Percentiles rank a stretch among this genome's conserved stretches.
Conservation (phyloP, 2,888 invertebrate genomes). For the Agrochola circellaris region DNA sequence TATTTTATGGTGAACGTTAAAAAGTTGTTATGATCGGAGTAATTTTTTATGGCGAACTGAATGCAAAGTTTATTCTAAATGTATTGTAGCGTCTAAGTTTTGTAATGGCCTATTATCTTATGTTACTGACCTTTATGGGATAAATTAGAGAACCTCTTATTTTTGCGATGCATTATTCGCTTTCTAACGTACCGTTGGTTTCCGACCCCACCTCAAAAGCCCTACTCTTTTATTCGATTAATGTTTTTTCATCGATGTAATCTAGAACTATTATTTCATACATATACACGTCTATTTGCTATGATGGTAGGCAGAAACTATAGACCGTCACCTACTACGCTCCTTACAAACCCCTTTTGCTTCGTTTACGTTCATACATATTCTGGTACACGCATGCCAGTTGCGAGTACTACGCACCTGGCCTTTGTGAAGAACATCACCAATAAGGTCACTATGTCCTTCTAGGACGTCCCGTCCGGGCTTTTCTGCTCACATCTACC, state of each 20-base stretch:
- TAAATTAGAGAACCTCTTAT: neutral
- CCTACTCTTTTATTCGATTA: too few species aligned
- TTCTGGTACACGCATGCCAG: neutral
- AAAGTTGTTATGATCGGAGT: constrained; percentile 67
- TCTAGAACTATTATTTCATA: neutral
- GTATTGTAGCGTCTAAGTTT: neutral
- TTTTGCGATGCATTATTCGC: neutral
- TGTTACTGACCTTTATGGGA: neutral
- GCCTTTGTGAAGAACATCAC: neutral
- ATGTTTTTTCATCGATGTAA: neutral
- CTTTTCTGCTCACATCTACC: neutral
- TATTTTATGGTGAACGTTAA: constrained; percentile 71
- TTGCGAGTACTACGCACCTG: neutral
- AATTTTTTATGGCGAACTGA: constrained; percentile 55
- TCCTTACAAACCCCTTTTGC: neutral
- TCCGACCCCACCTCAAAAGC: neutral
- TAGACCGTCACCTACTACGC: neutral
- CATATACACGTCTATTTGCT: neutral
- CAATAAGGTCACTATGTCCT: neutral
- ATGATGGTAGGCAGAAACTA: neutral
- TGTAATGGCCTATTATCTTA: neutral
- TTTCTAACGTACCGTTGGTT: neutral
- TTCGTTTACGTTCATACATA: neutral
- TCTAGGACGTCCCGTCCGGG: neutral
- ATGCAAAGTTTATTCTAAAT: constrained; percentile 15